These are phyloP conservation scores for Galagoides demidoff DNA, from an alignment of 2,797 vertebrate genomes.

Conservation along the genomic window DNA sequence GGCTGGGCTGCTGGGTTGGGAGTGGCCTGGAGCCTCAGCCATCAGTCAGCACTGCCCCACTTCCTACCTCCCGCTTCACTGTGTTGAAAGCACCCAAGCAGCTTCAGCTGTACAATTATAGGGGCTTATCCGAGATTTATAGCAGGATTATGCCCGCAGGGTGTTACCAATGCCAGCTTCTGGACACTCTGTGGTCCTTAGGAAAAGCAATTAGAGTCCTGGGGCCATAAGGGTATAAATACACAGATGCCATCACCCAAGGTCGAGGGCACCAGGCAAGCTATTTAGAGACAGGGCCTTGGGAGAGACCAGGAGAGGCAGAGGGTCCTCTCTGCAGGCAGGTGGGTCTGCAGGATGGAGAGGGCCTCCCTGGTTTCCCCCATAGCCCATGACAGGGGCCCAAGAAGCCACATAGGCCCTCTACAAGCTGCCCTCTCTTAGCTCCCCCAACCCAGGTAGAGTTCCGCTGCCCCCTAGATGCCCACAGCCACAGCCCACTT, in stretches of 20 bases:
- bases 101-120: conserved; percentile 75
- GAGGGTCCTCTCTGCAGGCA: neutral
- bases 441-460: neutral
- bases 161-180: conserved; percentile 59
- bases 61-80: neutral
- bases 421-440: neutral
- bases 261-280: conserved; percentile 8
- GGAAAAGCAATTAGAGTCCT: conserved; percentile 78
- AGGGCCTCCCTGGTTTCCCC: neutral
- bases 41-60: neutral
- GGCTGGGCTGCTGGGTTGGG: accelerated
- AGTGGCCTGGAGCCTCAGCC: neutral
- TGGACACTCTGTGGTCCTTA: conserved; percentile 66
- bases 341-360: neutral
- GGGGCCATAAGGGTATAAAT: conserved; percentile 64
- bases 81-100: neutral
- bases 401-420: neutral
- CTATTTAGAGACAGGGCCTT: conserved; percentile 12
- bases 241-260: conserved; percentile 2
- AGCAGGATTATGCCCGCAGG: conserved; percentile 71
- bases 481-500: accelerated
- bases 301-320: neutral
- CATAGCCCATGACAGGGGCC: accelerated
- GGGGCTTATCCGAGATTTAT: conserved; percentile 71
- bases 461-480: neutral